A percentile compares a stretch with the other conserved stretches of the same genome.
Conservation (phyloP, 2,888 invertebrate species). For the Lithophane ornitopus region DNA sequence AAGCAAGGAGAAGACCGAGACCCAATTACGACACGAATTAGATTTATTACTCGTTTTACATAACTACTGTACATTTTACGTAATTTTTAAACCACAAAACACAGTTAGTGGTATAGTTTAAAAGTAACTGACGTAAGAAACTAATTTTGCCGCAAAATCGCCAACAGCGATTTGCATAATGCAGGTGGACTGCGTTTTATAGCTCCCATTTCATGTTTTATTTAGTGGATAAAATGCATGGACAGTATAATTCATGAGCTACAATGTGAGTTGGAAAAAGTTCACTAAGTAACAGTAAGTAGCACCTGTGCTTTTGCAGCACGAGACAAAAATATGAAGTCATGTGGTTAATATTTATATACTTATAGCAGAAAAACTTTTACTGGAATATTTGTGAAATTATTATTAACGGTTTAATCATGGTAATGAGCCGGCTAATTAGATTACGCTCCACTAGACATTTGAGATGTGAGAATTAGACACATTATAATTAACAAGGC, state of each 20-base stretch:
- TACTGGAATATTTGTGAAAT: slow-evolving; percentile 1
- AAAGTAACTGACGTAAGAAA: slow-evolving; percentile 59
- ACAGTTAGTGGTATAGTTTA: slow-evolving; percentile 26
- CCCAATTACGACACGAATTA: slow-evolving; percentile 32
- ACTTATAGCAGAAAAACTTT: not conserved
- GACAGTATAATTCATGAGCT: slow-evolving; percentile 37
- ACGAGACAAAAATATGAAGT: slow-evolving; percentile 15
- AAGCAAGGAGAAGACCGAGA: slow-evolving; percentile 36
- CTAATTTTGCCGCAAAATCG: slow-evolving; percentile 63
- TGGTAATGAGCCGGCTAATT: slow-evolving; percentile 33
- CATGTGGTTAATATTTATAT: slow-evolving; percentile 1
- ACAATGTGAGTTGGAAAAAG: slow-evolving; percentile 35
- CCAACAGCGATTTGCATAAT: slow-evolving; percentile 71
- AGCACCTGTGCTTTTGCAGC: slow-evolving; percentile 38
- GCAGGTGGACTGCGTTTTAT: slow-evolving; percentile 64
- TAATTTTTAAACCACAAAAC: slow-evolving; percentile 35
- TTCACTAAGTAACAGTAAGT: slow-evolving; percentile 19
- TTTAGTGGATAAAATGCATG: slow-evolving; percentile 56
- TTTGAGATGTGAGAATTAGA: slow-evolving; percentile 17
- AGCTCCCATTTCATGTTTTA: slow-evolving; percentile 49
- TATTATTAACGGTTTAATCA: slow-evolving; percentile 22
- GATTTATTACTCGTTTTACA: slow-evolving; percentile 27
- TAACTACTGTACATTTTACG: slow-evolving; percentile 30
- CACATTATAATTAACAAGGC: slow-evolving; percentile 11
- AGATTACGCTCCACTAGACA: slow-evolving; percentile 21